Evolutionary conservation across 2,113 vertebrate genomes (phyloP).

Genomic region (Lepidiolamprologus cunningtoni): DNA sequence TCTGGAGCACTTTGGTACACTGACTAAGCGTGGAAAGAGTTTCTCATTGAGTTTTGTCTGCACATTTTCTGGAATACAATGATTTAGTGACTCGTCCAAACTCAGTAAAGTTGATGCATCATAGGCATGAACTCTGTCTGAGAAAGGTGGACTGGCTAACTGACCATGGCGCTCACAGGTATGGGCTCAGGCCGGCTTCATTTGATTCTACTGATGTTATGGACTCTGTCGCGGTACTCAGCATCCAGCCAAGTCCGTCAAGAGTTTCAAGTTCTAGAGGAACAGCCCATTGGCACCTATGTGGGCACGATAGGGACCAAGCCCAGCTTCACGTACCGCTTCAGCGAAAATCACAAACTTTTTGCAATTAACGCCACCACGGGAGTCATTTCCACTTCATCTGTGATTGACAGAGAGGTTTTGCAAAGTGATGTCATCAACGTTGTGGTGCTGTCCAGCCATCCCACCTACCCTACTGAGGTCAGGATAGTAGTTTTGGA

Average conservation of each 20-base stretch:
- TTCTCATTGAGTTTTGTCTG: neutral
- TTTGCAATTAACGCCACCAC: conserved; percentile 88
- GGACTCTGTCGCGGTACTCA: conserved; percentile 63
- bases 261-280: conserved; percentile 90
- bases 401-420: conserved; percentile 88
- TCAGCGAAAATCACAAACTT: conserved; percentile 91
- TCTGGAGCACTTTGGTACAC: neutral
- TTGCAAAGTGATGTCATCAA: conserved; percentile 87
- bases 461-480: conserved; percentile 95
- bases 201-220: conserved; percentile 61
- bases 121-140: conserved; percentile 43
- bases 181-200: conserved; percentile 43
- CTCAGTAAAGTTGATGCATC: conserved; percentile 58
- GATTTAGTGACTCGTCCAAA: conserved; percentile 18
- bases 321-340: conserved; percentile 89
- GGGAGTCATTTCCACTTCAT: conserved; percentile 83
- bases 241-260: conserved; percentile 82
- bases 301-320: conserved; percentile 90
- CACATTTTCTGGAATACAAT: conserved; percentile 42
- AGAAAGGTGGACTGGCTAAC: conserved; percentile 44
- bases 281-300: conserved; percentile 87
- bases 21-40: neutral
- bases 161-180: conserved; percentile 67
- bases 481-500: conserved; percentile 90
- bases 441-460: conserved; percentile 94